A percentile compares a stretch with the other conserved stretches of the same genome.
Evolutionary conservation across 2,888 invertebrate species (phyloP).

Genomic region (Plebejus anna): DNA sequence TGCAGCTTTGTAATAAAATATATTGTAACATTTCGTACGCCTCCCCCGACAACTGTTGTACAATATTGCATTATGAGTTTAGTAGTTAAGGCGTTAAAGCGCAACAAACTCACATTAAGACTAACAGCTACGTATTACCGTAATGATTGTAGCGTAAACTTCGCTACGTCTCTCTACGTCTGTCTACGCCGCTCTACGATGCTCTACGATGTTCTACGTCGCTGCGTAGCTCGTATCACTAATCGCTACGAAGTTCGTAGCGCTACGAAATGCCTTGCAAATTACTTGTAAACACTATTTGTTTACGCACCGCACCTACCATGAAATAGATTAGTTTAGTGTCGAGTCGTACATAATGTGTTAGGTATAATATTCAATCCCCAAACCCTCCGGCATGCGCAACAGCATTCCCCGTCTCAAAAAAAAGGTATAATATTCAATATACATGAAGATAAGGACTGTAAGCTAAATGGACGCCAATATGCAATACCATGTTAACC

Average conservation of each 20-base stretch:
- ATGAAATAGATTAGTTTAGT: background rate
- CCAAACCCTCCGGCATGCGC: too few relatives aligned
- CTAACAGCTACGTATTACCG: conserved; percentile 1
- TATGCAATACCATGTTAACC: too few relatives aligned
- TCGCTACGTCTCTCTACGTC: background rate
- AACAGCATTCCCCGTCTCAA: too few relatives aligned
- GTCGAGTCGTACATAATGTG: too few relatives aligned
- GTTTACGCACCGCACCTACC: background rate
- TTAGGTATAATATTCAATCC: too few relatives aligned
- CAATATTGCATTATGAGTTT: background rate
- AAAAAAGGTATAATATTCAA: too few relatives aligned
- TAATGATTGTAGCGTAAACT: conserved; percentile 14
- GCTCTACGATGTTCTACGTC: background rate
- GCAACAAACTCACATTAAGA: conserved; percentile 13
- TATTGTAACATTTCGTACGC: background rate
- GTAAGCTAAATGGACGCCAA: too few relatives aligned
- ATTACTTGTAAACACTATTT: background rate
- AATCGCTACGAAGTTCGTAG: background rate
- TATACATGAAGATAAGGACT: too few relatives aligned
- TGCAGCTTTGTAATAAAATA: background rate
- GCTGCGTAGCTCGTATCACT: background rate
- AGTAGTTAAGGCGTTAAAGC: background rate
- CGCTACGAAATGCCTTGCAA: background rate
- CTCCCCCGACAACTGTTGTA: background rate
- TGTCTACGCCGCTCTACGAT: background rate